phyloP scores from a whole-genome alignment of 2,113 vertebrate genomes.

The Agelaius phoeniceus region DNA sequence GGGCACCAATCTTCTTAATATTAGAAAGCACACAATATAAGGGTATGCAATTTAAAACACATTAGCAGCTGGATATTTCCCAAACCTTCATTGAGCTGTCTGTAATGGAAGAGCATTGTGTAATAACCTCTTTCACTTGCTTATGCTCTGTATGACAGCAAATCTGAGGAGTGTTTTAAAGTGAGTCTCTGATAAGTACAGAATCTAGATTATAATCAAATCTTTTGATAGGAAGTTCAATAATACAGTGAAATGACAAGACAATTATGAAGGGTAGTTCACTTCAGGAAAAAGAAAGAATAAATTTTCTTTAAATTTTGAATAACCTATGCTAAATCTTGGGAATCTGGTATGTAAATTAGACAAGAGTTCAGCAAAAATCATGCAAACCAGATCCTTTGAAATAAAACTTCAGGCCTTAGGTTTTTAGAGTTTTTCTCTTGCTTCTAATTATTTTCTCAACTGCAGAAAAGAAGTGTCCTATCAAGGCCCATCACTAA shows the following conservation, averaged over 20 bases:
- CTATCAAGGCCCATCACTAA: not conserved
- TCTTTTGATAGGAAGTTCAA: not conserved
- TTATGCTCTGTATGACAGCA: not conserved
- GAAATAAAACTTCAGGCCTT: not conserved
- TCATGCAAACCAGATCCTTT: not conserved
- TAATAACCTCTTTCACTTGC: not conserved
- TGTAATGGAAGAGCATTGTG: not conserved
- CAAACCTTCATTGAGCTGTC: not conserved
- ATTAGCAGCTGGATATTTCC: conserved; percentile 35
- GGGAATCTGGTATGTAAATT: not conserved
- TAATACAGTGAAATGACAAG: not conserved
- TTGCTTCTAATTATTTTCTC: not conserved
- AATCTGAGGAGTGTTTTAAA: not conserved
- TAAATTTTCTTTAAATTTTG: not conserved
- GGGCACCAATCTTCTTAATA: conserved; percentile 3
- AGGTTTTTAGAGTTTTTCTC: not conserved
- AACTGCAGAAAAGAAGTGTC: not conserved
- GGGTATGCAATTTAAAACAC: conserved; percentile 45
- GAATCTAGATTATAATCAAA: not conserved
- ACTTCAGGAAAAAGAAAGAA: not conserved
- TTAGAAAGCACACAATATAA: not conserved
- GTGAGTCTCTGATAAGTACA: not conserved
- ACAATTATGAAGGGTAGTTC: not conserved
- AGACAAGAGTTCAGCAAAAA: not conserved
- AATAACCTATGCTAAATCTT: not conserved